A percentile compares a stretch with the other conserved stretches of the same genome.
Evolutionary conservation across 2,113 vertebrate genomes (phyloP).

Genomic region (Dasypus novemcinctus): DNA sequence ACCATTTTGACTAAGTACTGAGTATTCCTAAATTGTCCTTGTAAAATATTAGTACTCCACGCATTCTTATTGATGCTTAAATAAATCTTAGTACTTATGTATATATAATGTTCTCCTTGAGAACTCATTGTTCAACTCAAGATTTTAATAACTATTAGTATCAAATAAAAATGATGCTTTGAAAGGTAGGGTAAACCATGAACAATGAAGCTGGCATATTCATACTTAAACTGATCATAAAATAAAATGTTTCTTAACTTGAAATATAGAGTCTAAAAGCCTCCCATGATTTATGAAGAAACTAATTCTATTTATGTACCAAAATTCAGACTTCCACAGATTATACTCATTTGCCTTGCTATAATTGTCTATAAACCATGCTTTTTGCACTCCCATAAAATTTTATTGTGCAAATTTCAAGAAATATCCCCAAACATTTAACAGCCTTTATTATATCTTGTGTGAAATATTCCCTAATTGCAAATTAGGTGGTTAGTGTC

Average conservation of each 20-base stretch:
- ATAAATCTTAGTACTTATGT: background rate
- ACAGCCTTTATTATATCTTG: constrained; percentile 26
- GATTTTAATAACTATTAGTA: background rate
- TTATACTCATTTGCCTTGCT: constrained; percentile 37
- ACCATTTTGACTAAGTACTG: too few species aligned
- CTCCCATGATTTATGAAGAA: background rate
- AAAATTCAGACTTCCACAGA: background rate
- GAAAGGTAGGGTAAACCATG: background rate
- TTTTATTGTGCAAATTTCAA: constrained; percentile 49
- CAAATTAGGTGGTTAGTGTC: constrained; percentile 59
- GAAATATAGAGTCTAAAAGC: background rate
- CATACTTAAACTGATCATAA: background rate
- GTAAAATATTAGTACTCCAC: background rate
- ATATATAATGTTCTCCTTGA: background rate
- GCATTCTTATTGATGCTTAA: background rate
- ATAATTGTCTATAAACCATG: background rate
- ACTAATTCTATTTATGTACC: background rate
- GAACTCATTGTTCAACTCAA: background rate
- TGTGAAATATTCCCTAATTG: constrained; percentile 61
- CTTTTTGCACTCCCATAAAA: constrained; percentile 20
- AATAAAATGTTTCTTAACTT: background rate
- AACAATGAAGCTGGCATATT: background rate
- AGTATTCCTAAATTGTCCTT: background rate
- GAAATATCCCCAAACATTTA: constrained; percentile 53
- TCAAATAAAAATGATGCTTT: background rate